These are phyloP conservation scores for Coreius guichenoti DNA, from an alignment of 2,797 vertebrate genomes.

Conservation along the genomic window DNA sequence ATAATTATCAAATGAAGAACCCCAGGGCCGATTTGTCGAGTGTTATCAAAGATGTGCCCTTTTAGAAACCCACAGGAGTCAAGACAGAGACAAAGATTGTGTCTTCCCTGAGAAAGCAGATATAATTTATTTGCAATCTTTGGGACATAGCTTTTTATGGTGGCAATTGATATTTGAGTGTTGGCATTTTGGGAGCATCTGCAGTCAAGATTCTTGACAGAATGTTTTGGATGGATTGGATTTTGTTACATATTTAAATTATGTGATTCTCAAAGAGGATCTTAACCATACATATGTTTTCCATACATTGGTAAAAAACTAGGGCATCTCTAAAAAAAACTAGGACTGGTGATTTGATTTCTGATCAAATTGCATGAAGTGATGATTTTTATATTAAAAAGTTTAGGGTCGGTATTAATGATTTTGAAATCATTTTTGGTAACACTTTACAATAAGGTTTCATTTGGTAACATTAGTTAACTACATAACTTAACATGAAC, in stretches of 20 bases:
- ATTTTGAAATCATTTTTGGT: not conserved
- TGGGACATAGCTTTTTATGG: constrained; percentile 11
- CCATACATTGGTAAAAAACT: not conserved
- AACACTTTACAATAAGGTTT: too few species aligned
- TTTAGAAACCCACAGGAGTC: constrained; percentile 27
- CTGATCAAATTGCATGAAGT: not conserved
- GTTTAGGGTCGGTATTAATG: not conserved
- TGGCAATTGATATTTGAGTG: constrained; percentile 36
- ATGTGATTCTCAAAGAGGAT: constrained; percentile 47
- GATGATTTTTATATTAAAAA: not conserved
- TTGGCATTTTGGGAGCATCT: constrained; percentile 41
- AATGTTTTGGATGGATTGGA: constrained; percentile 51
- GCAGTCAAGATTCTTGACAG: constrained; percentile 40
- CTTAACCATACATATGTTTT: not conserved
- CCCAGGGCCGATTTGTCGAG: constrained; percentile 13
- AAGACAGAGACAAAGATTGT: constrained; percentile 14
- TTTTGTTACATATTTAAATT: constrained; percentile 52
- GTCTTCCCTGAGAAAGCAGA: constrained; percentile 15
- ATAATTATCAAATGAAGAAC: constrained; percentile 51
- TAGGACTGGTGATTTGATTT: not conserved
- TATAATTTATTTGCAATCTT: constrained; percentile 20
- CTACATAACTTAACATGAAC: too few species aligned
- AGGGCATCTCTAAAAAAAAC: not conserved
- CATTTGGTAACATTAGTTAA: too few species aligned
- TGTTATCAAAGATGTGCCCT: constrained; percentile 44